Base-by-base conservation (phyloP, 2,888 invertebrate species). In the Halictus ligatus region DNA sequence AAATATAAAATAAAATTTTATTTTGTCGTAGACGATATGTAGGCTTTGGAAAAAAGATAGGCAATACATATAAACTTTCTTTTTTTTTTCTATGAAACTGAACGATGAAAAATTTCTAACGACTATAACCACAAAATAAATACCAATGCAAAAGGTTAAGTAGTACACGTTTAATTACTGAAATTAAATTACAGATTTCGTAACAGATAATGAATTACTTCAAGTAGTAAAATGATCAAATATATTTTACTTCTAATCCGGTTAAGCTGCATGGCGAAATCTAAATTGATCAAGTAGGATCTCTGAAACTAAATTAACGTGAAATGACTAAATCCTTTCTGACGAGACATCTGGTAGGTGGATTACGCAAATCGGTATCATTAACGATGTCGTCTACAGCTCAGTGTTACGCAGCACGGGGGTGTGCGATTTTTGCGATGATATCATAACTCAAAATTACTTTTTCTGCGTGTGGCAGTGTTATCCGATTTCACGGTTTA, bases 401-500 rank as follows among this genome's bases (percentile, higher is more conserved):
- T 46, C 48, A 71, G 60, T 50, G 54, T 75, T 4, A 8, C 15
- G 58, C 2, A n/a, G 25, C 50, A 69, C 25, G 71, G 64, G 71
- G 71, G 75, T 85, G 78, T 81, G 76, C 25, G 78, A 81, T 84
- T 75, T 64, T 81, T 77, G 29, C 83, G 80, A 76, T 91, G 90
- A 90, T 88, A 83, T 90, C 90, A 89, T 72, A 78, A 69, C 12
- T 67, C 40, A 69, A 83, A 78, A 85, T 85, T 84, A 84, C 78
- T 80, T 72, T 60, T 67, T 81, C 64, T 7, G 10, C 58, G 72
- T n/a, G 46, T 78, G 43, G 43, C 72, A 21, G 48, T n/a, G 58
- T 54, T 50, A 15, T 46, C 43, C 13, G 18, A 58, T 58, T 71
- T 69, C 69, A 69, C 29, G 18, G 35, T 67, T 54, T 46, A 67